phyloP scores from a whole-genome alignment of 2,888 invertebrate species.

The Ceraclea dissimilis region DNA sequence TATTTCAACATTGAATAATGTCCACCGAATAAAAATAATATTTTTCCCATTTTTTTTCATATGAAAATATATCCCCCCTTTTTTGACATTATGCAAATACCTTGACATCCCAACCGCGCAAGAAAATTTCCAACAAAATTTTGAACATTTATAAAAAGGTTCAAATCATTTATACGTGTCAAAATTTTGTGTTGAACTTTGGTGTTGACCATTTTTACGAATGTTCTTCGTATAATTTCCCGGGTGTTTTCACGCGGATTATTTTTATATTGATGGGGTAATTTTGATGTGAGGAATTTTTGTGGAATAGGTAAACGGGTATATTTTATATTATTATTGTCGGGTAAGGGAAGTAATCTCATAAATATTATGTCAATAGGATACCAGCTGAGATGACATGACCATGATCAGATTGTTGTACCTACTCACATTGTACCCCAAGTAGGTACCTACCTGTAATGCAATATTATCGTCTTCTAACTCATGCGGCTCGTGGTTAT shows the following conservation, averaged over 20 bases:
- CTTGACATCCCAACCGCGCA: no score
- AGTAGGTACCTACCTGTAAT: background rate
- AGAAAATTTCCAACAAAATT: no score
- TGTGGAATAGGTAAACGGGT: background rate
- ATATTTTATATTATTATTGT: background rate
- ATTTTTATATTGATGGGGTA: background rate
- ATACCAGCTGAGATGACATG: slow-evolving; percentile 15
- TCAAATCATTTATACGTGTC: no score
- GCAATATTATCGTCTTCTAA: background rate
- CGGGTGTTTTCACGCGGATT: no score
- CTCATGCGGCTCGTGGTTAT: background rate
- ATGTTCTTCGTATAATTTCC: background rate
- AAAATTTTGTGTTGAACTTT: no score
- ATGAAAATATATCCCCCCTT: no score
- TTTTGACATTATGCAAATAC: no score
- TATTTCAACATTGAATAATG: slow-evolving; percentile 16
- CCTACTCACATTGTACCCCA: background rate
- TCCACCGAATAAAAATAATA: slow-evolving; percentile 8
- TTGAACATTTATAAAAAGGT: no score
- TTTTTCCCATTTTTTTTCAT: no score
- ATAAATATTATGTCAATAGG: slow-evolving; percentile 26
- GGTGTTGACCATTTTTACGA: background rate
- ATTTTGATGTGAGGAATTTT: background rate
- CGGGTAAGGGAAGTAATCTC: slow-evolving; percentile 17
- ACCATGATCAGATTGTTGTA: background rate